Percentiles rank a stretch among this genome's conserved stretches.
phyloP scores from a whole-genome alignment of 1,140 invertebrate species.

The Drosophila jambulina region DNA sequence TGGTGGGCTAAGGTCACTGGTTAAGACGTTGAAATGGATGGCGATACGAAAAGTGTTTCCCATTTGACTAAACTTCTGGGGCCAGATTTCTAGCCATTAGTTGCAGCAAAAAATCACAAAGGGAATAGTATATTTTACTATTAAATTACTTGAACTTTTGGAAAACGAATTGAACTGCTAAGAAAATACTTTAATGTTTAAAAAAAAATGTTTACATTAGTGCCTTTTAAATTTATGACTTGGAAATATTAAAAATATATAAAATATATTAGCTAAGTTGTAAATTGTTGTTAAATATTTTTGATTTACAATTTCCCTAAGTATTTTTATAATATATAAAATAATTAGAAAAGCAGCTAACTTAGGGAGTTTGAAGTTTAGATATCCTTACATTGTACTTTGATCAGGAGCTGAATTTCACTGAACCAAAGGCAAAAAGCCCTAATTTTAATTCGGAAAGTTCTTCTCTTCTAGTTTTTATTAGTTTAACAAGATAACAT shows the following conservation, averaged over 20 bases:
- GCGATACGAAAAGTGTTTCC: not conserved
- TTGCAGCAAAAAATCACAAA: not conserved
- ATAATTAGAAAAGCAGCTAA: no score
- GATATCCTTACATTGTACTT: no score
- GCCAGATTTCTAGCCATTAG: not conserved
- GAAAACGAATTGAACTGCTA: not conserved
- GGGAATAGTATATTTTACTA: no score
- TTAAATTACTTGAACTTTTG: not conserved
- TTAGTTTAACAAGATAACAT: no score
- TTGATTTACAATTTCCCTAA: no score
- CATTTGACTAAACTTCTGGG: not conserved
- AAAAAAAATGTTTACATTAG: not conserved
- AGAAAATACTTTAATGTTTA: not conserved
- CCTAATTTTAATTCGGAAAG: no score
- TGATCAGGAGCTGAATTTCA: no score
- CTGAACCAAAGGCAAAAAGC: no score
- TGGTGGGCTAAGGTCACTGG: conserved; percentile 18
- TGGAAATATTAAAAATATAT: not conserved
- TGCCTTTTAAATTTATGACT: not conserved
- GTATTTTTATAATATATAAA: no score
- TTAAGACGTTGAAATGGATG: conserved; percentile 25
- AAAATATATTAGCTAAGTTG: not conserved
- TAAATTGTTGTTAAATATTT: no score
- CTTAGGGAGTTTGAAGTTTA: no score
- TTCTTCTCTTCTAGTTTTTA: no score